Base-by-base conservation (phyloP, 1,140 invertebrate genomes). In the Cyclina sinensis region DNA sequence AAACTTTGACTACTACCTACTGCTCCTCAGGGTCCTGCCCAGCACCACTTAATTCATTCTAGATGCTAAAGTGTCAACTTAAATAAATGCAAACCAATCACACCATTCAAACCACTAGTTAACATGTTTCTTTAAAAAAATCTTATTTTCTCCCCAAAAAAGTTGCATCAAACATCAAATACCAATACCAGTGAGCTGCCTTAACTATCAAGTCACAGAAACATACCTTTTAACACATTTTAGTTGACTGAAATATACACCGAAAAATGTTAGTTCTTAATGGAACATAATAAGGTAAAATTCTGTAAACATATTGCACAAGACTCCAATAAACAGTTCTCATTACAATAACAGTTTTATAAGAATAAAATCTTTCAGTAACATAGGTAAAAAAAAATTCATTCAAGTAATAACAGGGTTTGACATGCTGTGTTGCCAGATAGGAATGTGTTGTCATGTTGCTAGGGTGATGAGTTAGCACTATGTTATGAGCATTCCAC, bases 401-500 rank as follows among this genome's bases (percentile, higher is more conserved):
- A 65, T 5, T 11, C 5, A n/a, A n/a, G 4, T 59, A 12, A 24
- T 59, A 30, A 11, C 11, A 65, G 59, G n/a, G 18, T 51, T 24
- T 76, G 24, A 39, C 37, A 73, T 35, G 39, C 16, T 18, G 35
- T 76, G 37, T 46, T 76, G 73, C 30, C 73, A 76, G 73, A 76
- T 76, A 76, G 73, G 73, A 76, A 76, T 80, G 70, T 39, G 48
- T 80, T 80, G 78, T 80, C 78, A 80, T 80, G 76, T 80, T 80
- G 76, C 76, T 57, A 57, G 57, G 76, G 76, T 3, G 39, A 43
- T 46, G 30, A 62, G 14, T 18, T 82, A 82, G 65, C 43, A 84
- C 65, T 51, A 27, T 16, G 84, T 89, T 73, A 89, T 83, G 80
- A 82, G 32, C 35, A 82, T 68, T 89, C 88, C 16, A 89, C 81